Conservation (phyloP, 1,140 invertebrate species). For the Latrodectus geometricus region DNA sequence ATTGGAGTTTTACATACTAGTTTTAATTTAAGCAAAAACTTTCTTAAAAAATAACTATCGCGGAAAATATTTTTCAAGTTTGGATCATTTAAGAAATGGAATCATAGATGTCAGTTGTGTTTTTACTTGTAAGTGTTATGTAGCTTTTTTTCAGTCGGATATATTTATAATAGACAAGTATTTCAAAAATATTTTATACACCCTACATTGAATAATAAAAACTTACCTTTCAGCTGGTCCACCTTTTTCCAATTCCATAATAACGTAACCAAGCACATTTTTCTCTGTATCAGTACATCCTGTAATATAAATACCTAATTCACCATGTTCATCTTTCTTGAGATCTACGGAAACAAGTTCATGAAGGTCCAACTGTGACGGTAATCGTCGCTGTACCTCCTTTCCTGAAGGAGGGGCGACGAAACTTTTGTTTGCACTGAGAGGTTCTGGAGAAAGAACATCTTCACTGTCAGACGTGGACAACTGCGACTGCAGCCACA, state of each 20-base stretch:
- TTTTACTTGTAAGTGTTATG: too few species aligned
- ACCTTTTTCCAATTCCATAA: slow-evolving; percentile 83
- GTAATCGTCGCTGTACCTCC: slow-evolving; percentile 27
- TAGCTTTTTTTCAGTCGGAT: too few species aligned
- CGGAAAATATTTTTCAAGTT: too few species aligned
- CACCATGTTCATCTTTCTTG: slow-evolving; percentile 69
- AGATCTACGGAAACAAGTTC: slow-evolving; percentile 55
- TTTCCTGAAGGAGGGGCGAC: not conserved
- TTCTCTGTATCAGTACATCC: slow-evolving; percentile 78
- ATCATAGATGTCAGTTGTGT: too few species aligned
- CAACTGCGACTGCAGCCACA: slow-evolving; percentile 54
- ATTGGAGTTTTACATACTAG: too few species aligned
- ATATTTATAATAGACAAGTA: too few species aligned
- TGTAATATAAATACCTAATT: slow-evolving; percentile 86
- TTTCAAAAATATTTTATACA: not conserved
- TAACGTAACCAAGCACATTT: slow-evolving; percentile 81
- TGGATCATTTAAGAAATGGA: too few species aligned
- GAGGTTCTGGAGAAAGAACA: slow-evolving; percentile 26
- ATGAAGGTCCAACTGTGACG: slow-evolving; percentile 52
- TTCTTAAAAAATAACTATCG: too few species aligned
- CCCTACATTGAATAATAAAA: not conserved
- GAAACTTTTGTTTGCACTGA: slow-evolving; percentile 50
- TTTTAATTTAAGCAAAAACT: too few species aligned
- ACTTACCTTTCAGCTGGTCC: slow-evolving; percentile 82
- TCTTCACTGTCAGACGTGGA: slow-evolving; percentile 35